Percentiles rank a stretch among this genome's conserved stretches.
These are phyloP conservation scores for Callaeas wilsoni DNA, from an alignment of 2,113 vertebrate genomes.

Conservation along the genomic window DNA sequence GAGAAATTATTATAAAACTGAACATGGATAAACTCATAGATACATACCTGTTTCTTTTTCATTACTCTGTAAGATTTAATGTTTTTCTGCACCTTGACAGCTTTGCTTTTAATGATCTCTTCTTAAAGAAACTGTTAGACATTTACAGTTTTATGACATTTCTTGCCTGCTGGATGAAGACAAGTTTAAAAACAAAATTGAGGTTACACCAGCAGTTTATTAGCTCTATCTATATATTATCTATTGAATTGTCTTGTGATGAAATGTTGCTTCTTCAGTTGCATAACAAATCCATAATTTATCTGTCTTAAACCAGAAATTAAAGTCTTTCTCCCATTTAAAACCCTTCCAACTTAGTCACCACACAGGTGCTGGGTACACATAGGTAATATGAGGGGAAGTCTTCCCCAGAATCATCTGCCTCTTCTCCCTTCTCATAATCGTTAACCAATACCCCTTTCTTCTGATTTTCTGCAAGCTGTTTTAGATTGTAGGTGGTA, in stretches of 20 bases:
- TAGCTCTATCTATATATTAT: not conserved
- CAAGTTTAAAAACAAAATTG: not conserved
- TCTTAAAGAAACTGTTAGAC: not conserved
- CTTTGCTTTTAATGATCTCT: not conserved
- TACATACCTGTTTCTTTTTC: not conserved
- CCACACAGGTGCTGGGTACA: not conserved
- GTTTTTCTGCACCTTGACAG: not conserved
- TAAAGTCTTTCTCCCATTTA: not conserved
- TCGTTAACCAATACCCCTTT: not conserved
- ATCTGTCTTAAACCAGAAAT: not conserved
- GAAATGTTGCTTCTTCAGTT: not conserved
- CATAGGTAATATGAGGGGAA: not conserved
- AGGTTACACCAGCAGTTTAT: not conserved
- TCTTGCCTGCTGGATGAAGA: not conserved
- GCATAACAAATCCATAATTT: not conserved
- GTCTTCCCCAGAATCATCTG: not conserved
- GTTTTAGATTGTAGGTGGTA: not conserved
- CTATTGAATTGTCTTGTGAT: not conserved
- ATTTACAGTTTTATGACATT: not conserved
- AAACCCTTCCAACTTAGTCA: not conserved
- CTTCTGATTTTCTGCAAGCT: not conserved
- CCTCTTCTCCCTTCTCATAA: not conserved
- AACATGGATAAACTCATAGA: not conserved
- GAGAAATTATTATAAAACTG: not conserved
- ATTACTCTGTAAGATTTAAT: not conserved